Base-by-base conservation (phyloP, 2,797 vertebrate species). In the Scyliorhinus canicula region DNA sequence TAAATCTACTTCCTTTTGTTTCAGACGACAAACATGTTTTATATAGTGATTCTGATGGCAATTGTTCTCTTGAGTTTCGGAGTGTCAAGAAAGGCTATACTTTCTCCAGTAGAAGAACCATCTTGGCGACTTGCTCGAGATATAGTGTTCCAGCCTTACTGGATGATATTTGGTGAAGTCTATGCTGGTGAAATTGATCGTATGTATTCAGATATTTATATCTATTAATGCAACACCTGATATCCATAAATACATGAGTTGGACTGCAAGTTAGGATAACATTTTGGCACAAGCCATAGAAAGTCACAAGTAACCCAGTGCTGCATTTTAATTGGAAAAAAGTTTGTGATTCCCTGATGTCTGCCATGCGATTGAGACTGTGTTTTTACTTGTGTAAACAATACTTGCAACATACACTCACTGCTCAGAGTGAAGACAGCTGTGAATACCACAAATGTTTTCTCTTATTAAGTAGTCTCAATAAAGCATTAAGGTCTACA, bases 91-190 rank as follows among this genome's bases (percentile, higher is more conserved):
- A 99, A 99, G 96, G 98, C 99, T 94, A 98, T 99, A 95, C 97
- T 99, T 95, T 99, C 98, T 0, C 99, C 99, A n/a, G 26, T 98
- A 0, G 98, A 99, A 90, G 96, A 97, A 63, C 98, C 98, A 0
- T 99, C 98, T 26, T 99, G 99, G 99, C 97, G 95, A 40, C 97
- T 99, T 0, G 98, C 98, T 28, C 97, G 97, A 95, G 98, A 99
- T 95, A 97, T 99, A 6, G 98, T 99, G 14, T 99, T 99, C 96
- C 97, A 99, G 24, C 99, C 99, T 0, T 99, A 99, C 96, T 99
- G 98, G 98, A 99, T 99, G 99, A 99, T 99, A 91, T 99, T 98
- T 95, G 99, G 99, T 96, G 99, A 99, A 95, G 99, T 99, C 44
- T 99, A 99, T 93, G 98, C 99, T 57, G 93, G 93, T 35, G 98